A percentile compares a stretch with the other conserved stretches of the same genome.
Conservation (phyloP, 2,888 invertebrate genomes). For the Dryomyza anilis region DNA sequence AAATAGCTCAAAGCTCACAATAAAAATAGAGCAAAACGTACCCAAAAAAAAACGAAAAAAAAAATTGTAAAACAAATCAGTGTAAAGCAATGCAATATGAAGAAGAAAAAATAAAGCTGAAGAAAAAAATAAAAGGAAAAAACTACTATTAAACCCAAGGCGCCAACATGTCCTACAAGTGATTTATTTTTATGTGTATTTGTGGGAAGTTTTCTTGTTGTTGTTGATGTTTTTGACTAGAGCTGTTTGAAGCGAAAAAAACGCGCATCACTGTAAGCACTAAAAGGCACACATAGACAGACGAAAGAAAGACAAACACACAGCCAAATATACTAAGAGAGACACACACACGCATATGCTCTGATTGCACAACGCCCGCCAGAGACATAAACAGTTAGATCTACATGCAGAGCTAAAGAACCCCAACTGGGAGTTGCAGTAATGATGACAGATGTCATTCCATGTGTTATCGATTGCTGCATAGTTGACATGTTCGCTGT, state of each 20-base stretch:
- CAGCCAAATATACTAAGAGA: no score
- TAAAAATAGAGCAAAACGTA: no score
- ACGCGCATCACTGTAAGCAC: constrained; percentile 15
- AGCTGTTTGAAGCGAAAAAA: constrained; percentile 22
- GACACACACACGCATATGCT: no score
- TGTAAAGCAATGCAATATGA: background rate
- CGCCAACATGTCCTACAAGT: constrained; percentile 58
- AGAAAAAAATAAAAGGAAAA: background rate
- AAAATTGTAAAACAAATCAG: no score
- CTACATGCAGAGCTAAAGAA: no score
- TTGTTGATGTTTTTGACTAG: constrained; percentile 33
- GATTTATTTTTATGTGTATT: constrained; percentile 57
- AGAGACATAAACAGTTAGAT: no score
- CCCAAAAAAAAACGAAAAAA: no score
- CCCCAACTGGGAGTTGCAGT: no score
- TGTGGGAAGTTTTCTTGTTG: background rate
- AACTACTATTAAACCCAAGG: constrained; percentile 47
- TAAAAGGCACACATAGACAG: background rate
- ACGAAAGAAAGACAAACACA: background rate
- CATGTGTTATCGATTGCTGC: no score
- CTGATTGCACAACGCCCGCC: no score
- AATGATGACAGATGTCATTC: no score
- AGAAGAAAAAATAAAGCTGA: background rate
- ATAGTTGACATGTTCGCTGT: no score
- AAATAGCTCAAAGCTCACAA: background rate